Base-by-base conservation (phyloP, 2,888 invertebrate genomes). In the Ormyrus thymus region DNA sequence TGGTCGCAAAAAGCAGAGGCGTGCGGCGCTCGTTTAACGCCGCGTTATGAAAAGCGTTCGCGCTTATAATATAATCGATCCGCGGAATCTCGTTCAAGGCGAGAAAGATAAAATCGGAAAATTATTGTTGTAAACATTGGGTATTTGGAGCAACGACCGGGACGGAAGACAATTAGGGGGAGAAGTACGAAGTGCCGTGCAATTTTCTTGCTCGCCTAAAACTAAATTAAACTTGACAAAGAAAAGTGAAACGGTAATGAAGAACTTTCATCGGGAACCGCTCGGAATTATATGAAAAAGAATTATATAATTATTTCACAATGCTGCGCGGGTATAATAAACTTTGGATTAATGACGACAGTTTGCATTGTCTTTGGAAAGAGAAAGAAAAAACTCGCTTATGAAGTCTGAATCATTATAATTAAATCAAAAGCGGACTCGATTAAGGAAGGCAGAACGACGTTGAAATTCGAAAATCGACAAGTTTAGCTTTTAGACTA, bases 31-130 rank as follows among this genome's bases (percentile, higher is more conserved):
- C 29, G 29, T 29, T 29, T 29, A 29, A 29, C 29, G 29, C 29
- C 29, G 29, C 29, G 29, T 4, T 29, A 51, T 6, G 11, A 51
- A 29, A 51, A 51, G 11, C 51, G 51, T 5, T 51, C 51, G 51
- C 51, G 51, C 51, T 51, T 1, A 3, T 51, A 51, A 51, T 51
- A 51, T 51, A 51, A 51, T 51, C 51, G 51, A 51, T 51, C 51
- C 51, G 51, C 51, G 51, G 51, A 51, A 51, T 51, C 51, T 51
- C 51, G 51, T 51, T 51, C 51, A 51, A 51, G 51, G 51, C 51
- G 51, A 51, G 11, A 11, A 11, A 6, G 51, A 10, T 51, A 51
- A 8, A 29, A 29, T 29, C 2, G 11, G 11, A 51, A 51, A 51
- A 3, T 51, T 51, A 51, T 51, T 51, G 51, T 11, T 51, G 51